Evolutionary conservation across 2,888 invertebrate species (phyloP), one percentile per base, ranked within the genome.

Genomic region (Elegia similella): DNA sequence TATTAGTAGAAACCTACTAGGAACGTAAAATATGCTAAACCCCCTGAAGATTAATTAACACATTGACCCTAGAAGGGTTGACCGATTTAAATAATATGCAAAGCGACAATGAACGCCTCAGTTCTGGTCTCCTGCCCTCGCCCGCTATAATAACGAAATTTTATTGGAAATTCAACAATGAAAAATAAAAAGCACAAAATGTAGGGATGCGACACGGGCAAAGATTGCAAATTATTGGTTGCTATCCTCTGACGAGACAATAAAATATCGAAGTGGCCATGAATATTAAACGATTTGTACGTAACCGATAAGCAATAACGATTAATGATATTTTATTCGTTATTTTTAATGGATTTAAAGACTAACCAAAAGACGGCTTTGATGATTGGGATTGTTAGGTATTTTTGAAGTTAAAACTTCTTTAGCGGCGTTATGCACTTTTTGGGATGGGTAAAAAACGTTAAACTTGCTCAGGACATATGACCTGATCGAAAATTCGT

Each of bases 1-100:
- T 15, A 3, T 43, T 23, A 46, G 17, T 46, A 23, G 17, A n/a
- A n/a, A n/a, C n/a, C n/a, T n/a, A n/a, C n/a, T n/a, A n/a, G n/a
- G n/a, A 42, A 32, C 46, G 43, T 38, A 60, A 60, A 60, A 58
- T 58, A 60, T 60, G 57, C 50, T 48, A 60, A 60, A 34, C 38
- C 38, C 12, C 58, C 29, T 34, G 38, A 17, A 52, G 47, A 58
- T 60, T 56, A 60, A 60, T 60, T 57, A 60, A 60, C 47, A 58
- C 43, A 43, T 59, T 42, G 30, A 48, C 43, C 30, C 47, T 30
- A 46, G 57, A 58, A 56, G 59, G 61, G 59, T 59, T 43, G 42
- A 34, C 43, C 17, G 23, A 59, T 57, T 62, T 62, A 54, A 62
- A 62, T 62, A 38, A 57, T 61, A 59, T 59, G 59, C 61, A 62